These are phyloP conservation scores for Pocillopora meandrina DNA, from an alignment of 92 coral and sea anemone species.

Conservation along the genomic window DNA sequence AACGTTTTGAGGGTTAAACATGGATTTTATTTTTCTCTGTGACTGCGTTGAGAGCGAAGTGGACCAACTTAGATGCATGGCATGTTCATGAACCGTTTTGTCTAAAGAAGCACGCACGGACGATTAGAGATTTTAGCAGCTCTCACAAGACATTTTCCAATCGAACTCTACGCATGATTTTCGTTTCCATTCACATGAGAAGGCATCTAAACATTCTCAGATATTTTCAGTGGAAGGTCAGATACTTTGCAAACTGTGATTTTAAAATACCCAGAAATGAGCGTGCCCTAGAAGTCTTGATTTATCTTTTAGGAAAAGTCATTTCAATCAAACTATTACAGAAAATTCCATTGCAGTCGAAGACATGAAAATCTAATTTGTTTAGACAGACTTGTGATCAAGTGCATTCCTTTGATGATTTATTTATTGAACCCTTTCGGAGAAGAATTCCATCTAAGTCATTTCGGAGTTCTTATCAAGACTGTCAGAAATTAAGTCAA, in stretches of 20 bases:
- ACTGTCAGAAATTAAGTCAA: background rate
- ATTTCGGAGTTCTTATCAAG: background rate
- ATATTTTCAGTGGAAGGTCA: conserved; percentile 6
- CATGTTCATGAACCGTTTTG: background rate
- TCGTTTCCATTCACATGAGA: background rate
- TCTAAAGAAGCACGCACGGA: background rate
- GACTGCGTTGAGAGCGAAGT: background rate
- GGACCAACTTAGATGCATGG: background rate
- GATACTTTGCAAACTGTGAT: background rate
- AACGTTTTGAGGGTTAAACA: background rate
- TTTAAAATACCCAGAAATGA: too few species aligned
- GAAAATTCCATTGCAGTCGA: background rate
- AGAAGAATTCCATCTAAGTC: background rate
- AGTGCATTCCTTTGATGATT: conserved; percentile 20
- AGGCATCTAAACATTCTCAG: conserved; percentile 15
- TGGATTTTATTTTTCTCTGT: background rate
- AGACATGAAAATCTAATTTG: background rate
- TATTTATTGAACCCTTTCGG: background rate
- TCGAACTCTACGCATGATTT: conserved; percentile 3
- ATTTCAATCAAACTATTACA: background rate
- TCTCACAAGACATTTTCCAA: background rate
- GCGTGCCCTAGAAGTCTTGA: too few species aligned
- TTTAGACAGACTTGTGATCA: background rate
- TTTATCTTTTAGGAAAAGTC: too few species aligned
- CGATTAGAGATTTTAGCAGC: background rate